A percentile compares a stretch with the other conserved stretches of the same genome.
Conservation (phyloP, 2,113 vertebrate genomes). For the Stigmatopora nigra region DNA sequence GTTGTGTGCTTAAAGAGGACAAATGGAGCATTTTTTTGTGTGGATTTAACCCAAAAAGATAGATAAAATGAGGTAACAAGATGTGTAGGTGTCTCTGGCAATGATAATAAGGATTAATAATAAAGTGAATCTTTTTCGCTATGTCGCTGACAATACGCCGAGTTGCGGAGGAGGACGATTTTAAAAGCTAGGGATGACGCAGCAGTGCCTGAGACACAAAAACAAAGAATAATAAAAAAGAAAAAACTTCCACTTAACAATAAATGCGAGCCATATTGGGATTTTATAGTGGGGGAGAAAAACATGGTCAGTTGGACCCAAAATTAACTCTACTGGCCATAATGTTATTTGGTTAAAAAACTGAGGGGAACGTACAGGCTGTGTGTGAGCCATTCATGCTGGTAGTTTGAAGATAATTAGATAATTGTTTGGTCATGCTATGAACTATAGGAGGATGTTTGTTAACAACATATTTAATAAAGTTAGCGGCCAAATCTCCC, state of each 20-base stretch:
- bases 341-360: conserved; percentile 39
- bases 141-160: conserved; percentile 56
- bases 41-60: conserved; percentile 19
- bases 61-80: conserved; percentile 4
- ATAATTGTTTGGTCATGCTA: background rate
- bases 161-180: conserved; percentile 53
- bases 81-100: conserved; percentile 51
- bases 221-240: conserved; percentile 11
- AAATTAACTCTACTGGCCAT: conserved; percentile 47
- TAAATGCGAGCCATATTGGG: conserved; percentile 40
- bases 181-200: conserved; percentile 25
- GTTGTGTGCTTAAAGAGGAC: conserved; percentile 27
- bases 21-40: conserved; percentile 10
- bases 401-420: background rate
- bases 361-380: background rate
- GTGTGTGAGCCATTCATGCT: background rate
- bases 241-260: conserved; percentile 24
- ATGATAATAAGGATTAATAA: conserved; percentile 65
- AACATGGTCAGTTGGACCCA: conserved; percentile 55
- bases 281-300: conserved; percentile 34
- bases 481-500: too few species aligned
- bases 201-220: conserved; percentile 45
- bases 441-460: background rate
- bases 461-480: too few species aligned
- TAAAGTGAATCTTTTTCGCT: conserved; percentile 60